Evolutionary conservation across 1,140 invertebrate genomes (phyloP).

Genomic region (Anoplophora glabripennis): DNA sequence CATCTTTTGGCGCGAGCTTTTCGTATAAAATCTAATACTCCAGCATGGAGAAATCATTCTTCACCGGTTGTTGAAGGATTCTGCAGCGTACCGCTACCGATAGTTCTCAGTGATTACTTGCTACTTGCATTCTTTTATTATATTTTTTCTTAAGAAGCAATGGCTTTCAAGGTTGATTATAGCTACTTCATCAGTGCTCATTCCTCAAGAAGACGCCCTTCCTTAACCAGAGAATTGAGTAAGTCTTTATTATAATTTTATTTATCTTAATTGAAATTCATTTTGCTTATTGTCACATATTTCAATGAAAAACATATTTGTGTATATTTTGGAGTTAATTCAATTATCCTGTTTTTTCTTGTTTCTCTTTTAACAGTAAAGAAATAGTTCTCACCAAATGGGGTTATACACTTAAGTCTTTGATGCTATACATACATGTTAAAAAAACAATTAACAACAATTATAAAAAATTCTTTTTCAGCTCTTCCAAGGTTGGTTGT

Average conservation of each 20-base stretch:
- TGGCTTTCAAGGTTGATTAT: conserved; percentile 35
- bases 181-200: conserved; percentile 42
- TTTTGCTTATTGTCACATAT: background rate
- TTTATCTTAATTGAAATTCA: background rate
- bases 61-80: too few relatives aligned
- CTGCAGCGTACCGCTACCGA: background rate
- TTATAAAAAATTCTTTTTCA: too few relatives aligned
- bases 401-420: too few relatives aligned
- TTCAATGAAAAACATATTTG: too few relatives aligned
- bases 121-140: conserved; percentile 1
- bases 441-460: too few relatives aligned
- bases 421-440: too few relatives aligned
- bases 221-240: conserved; percentile 47
- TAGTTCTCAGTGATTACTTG: background rate
- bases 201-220: conserved; percentile 43
- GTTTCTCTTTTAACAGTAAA: too few relatives aligned
- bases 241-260: conserved; percentile 28
- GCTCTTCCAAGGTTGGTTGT: too few relatives aligned
- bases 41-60: too few relatives aligned
- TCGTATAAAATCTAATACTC: background rate
- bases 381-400: too few relatives aligned
- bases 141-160: conserved; percentile 11
- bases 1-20: conserved; percentile 12
- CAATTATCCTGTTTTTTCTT: too few relatives aligned
- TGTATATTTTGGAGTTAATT: too few relatives aligned